Percentiles rank a stretch among this genome's conserved stretches.
These are phyloP conservation scores for Petromus typicus DNA, from an alignment of 2,113 vertebrate species.

Conservation along the genomic window DNA sequence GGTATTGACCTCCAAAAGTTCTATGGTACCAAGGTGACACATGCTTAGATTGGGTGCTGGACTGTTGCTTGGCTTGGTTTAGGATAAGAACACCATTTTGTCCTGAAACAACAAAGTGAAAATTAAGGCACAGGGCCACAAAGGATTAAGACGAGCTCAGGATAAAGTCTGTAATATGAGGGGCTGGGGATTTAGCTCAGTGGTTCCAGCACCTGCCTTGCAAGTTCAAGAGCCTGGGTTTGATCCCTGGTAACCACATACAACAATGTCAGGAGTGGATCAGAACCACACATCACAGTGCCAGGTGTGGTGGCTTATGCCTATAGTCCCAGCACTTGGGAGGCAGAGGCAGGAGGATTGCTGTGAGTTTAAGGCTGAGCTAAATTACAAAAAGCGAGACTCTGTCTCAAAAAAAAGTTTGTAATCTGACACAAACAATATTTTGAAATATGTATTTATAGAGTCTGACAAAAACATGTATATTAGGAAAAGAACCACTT, in stretches of 20 bases:
- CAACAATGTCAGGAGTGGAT: no score
- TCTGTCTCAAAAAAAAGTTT: background rate
- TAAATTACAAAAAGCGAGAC: no score
- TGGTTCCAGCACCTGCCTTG: no score
- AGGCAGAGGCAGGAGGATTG: no score
- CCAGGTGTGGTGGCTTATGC: no score
- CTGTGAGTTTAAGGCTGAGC: no score
- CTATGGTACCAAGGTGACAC: background rate
- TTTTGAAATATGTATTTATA: background rate
- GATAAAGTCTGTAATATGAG: background rate
- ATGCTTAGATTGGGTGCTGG: background rate
- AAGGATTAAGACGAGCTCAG: background rate
- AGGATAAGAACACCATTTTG: background rate
- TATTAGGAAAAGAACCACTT: background rate
- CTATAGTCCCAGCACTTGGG: no score
- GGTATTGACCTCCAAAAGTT: background rate
- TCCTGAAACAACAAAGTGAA: background rate
- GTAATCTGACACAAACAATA: background rate
- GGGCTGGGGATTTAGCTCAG: no score
- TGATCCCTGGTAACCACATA: no score
- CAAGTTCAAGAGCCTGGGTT: no score
- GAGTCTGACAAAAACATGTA: background rate
- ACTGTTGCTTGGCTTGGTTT: background rate
- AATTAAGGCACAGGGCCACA: background rate
- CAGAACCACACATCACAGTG: no score